Conservation (phyloP, 2,797 vertebrate genomes). For the Graptemys geographica region DNA sequence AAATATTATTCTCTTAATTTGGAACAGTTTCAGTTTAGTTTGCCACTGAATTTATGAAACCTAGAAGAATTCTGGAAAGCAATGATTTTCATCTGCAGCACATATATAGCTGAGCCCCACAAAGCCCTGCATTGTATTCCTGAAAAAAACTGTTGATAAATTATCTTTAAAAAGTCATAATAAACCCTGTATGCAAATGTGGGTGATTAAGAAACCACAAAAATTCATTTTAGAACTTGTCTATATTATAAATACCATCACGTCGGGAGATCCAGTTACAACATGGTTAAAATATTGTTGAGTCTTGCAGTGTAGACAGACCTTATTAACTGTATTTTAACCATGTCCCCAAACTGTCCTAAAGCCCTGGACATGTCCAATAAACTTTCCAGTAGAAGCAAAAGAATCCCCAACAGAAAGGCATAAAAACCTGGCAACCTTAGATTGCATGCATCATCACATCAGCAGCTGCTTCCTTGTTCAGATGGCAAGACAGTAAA, state of each 20-base stretch:
- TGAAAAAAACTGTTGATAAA: not conserved
- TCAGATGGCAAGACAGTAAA: constrained; percentile 68
- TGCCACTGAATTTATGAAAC: fast-evolving
- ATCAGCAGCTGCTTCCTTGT: constrained; percentile 67
- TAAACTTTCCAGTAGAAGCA: constrained; percentile 25
- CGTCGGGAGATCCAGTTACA: not conserved
- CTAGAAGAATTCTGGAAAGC: not conserved
- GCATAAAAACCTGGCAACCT: constrained; percentile 57
- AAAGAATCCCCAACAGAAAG: not conserved
- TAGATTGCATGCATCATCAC: constrained; percentile 59
- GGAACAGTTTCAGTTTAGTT: not conserved
- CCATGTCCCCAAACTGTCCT: not conserved
- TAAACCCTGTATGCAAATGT: not conserved
- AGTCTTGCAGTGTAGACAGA: not conserved
- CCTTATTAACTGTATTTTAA: not conserved
- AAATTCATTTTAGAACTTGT: not conserved
- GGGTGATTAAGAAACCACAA: not conserved
- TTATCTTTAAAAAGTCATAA: not conserved
- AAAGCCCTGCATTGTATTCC: not conserved
- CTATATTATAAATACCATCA: not conserved
- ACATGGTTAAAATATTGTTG: not conserved
- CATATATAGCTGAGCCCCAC: not conserved
- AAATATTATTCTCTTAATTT: not conserved
- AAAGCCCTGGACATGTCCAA: not conserved
- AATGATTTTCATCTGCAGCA: not conserved